These are phyloP conservation scores for Platalea minor DNA, from an alignment of 2,797 vertebrate genomes.

Conservation along the genomic window DNA sequence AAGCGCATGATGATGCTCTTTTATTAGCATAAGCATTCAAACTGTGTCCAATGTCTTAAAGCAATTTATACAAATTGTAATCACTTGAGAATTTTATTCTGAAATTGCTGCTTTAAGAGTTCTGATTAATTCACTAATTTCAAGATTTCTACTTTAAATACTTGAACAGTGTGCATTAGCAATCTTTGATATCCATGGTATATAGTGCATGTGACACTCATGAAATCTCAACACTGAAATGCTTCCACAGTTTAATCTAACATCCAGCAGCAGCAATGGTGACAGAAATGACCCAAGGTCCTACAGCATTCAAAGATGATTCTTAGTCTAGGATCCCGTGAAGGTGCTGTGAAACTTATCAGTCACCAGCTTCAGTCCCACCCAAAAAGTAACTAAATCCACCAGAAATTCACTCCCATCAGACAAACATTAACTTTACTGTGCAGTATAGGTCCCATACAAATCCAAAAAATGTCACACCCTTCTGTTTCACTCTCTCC, in stretches of 20 bases:
- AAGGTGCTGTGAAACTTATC: neutral
- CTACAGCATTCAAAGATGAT: neutral
- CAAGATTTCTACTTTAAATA: slow-evolving; percentile 26
- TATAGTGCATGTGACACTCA: neutral
- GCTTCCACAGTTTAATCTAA: neutral
- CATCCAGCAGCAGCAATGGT: neutral
- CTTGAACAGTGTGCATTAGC: neutral
- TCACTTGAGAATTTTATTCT: slow-evolving; percentile 54
- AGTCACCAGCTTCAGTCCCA: neutral
- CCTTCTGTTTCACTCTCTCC: neutral
- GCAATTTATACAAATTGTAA: slow-evolving; percentile 26
- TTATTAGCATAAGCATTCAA: slow-evolving; percentile 35
- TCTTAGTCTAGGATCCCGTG: neutral
- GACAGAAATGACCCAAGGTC: neutral
- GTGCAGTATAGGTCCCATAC: neutral
- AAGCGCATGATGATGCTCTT: neutral
- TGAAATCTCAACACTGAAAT: neutral
- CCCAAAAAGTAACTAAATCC: neutral
- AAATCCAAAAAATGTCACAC: neutral
- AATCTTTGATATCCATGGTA: neutral
- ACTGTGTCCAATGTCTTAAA: slow-evolving; percentile 18
- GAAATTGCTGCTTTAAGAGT: slow-evolving; percentile 31
- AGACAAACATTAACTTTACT: neutral
- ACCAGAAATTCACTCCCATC: neutral
- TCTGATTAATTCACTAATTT: slow-evolving; percentile 48